Conservation (phyloP, 1,140 invertebrate genomes). For the Campoletis sonorensis region DNA sequence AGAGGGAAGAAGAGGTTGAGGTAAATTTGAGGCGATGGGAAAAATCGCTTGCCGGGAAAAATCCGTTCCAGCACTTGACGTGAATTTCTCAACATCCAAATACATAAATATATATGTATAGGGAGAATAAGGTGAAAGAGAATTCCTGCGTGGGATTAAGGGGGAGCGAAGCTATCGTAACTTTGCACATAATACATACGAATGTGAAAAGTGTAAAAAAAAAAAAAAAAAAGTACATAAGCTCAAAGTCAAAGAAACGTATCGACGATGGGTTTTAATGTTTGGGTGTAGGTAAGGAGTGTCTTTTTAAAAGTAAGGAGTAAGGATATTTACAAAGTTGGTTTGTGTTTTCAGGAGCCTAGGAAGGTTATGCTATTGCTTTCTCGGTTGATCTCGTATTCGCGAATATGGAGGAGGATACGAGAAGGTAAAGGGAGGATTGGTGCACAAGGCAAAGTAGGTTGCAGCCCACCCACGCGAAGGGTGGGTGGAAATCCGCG, state of each 20-base stretch:
- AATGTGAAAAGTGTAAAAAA: neutral
- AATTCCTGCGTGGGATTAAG: neutral
- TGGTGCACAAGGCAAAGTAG: conserved; percentile 58
- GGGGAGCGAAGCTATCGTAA: neutral
- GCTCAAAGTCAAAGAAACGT: neutral
- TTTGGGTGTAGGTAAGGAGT: neutral
- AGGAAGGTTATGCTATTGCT: conserved; percentile 14
- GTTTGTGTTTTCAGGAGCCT: neutral
- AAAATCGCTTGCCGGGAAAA: neutral
- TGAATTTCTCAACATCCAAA: neutral
- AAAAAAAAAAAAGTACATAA: too few relatives aligned
- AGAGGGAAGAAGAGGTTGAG: too few relatives aligned
- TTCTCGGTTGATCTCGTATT: conserved; percentile 20
- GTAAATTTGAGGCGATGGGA: too few relatives aligned
- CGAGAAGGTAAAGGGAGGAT: conserved; percentile 12
- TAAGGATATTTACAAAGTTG: neutral
- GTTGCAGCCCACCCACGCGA: conserved; percentile 51
- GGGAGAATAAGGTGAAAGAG: neutral
- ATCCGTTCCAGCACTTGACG: neutral
- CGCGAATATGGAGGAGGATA: neutral
- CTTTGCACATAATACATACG: neutral
- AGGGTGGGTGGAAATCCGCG: conserved; percentile 56
- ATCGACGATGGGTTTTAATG: neutral
- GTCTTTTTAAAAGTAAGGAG: neutral
- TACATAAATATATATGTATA: neutral